Evolutionary conservation across 2,113 vertebrate genomes (phyloP).

Genomic region (Circaetus gallicus): DNA sequence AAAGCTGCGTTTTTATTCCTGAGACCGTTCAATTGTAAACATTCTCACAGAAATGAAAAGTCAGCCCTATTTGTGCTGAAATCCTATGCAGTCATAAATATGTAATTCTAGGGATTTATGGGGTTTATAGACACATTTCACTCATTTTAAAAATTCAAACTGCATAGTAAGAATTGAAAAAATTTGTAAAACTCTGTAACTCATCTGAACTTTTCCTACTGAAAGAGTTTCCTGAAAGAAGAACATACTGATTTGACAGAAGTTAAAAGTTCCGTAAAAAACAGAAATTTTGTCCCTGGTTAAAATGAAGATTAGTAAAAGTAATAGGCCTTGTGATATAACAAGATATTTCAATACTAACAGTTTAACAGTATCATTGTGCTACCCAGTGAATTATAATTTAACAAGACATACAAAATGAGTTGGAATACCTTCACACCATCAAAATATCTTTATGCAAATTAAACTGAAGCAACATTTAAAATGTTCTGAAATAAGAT

Average conservation of each 20-base stretch:
- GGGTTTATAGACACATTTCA: background rate
- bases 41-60: constrained; percentile 19
- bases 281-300: background rate
- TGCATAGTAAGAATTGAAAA: background rate
- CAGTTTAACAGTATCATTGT: background rate
- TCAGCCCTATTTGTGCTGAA: background rate
- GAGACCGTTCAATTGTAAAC: background rate
- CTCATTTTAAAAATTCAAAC: background rate
- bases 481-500: background rate
- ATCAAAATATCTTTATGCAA: background rate
- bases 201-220: background rate
- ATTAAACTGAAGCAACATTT: background rate
- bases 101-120: background rate
- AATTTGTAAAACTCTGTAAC: background rate
- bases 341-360: background rate
- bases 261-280: background rate
- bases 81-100: background rate
- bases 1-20: background rate
- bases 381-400: background rate
- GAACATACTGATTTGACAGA: background rate
- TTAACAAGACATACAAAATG: background rate
- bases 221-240: background rate
- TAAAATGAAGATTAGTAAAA: background rate
- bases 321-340: background rate
- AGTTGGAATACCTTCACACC: background rate